Base-by-base conservation (phyloP, 2,797 vertebrate species). In the Etheostoma perlongum region DNA sequence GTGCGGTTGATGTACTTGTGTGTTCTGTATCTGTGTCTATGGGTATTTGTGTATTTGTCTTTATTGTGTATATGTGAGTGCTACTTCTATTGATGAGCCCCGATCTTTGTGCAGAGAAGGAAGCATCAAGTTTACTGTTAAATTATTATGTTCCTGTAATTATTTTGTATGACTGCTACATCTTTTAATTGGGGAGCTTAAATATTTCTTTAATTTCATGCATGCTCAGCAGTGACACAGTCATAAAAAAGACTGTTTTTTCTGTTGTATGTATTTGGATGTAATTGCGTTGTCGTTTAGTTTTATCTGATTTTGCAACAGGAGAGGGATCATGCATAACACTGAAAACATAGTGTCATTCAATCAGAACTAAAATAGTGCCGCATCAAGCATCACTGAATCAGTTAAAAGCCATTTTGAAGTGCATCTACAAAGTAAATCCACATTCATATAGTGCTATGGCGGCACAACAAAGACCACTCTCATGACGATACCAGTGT, bases 111-210 rank as follows among this genome's bases (percentile, higher is more conserved):
- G 74, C 67, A 77, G 59, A 48, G 59, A 42, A 70, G 53, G 55
- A 67, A 44, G 15, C 67, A 70, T 48, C 54, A 61, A 74, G 51
- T 49, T 52, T 47, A 30, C 53, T 57, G 78, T 72, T 78, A 58
- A 82, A 84, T 85, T 83, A 77, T 73, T 82, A 74, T 48, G 67
- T 30, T 59, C 33, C 73, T 80, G 64, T 88, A 87, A 88, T 86
- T 84, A 83, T 74, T 86, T 59, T 85, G 59, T 64, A 68, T 55
- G 67, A 42, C 44, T 54, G 62, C 74, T 83, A 58, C 60, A 12
- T 21, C 52, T 84, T 85, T 81, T 80, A 82, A 77, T 75, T 79
- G 69, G 57, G 54, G 4, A 62, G 48, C 49, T 67, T 72, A 57
- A 64, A 62, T 19, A 48, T 76, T 64, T 64, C 59, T 55, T 52